A percentile compares a stretch with the other conserved stretches of the same genome.
phyloP scores from a whole-genome alignment of 1,140 invertebrate species.

The Aphelinus certus region DNA sequence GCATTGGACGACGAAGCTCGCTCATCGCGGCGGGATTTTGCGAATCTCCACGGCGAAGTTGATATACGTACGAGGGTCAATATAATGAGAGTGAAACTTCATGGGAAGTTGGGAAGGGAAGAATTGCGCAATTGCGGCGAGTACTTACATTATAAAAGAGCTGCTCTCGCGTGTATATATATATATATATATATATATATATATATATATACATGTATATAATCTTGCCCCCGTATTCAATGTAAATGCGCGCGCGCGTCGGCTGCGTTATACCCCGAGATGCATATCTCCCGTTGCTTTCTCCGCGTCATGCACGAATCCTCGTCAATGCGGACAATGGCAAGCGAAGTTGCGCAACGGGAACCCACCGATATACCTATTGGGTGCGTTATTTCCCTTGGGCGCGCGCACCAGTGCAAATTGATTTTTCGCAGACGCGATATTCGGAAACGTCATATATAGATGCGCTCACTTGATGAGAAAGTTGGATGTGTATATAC shows the following conservation, averaged over 20 bases:
- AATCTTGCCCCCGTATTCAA: neutral
- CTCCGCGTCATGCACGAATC: too few species aligned
- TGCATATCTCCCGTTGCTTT: too few species aligned
- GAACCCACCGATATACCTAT: too few species aligned
- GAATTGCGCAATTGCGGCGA: too few species aligned
- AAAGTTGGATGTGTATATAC: slow-evolving; percentile 17
- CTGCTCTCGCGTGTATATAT: neutral
- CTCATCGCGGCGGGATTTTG: too few species aligned
- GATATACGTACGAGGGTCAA: too few species aligned
- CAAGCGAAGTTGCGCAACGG: neutral
- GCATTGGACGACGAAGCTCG: too few species aligned
- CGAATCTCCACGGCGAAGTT: too few species aligned
- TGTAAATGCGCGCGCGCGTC: too few species aligned
- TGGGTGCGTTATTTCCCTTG: neutral
- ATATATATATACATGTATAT: neutral
- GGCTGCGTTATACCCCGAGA: too few species aligned
- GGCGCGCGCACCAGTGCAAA: neutral
- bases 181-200: neutral
- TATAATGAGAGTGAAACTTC: too few species aligned
- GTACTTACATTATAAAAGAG: neutral
- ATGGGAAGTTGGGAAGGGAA: too few species aligned
- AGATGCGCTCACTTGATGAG: slow-evolving; percentile 7
- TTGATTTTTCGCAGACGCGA: slow-evolving; percentile 9
- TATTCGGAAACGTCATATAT: slow-evolving; percentile 15
- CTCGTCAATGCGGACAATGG: neutral